Conservation (phyloP, 2,888 invertebrate species). For the Phalera bucephala region DNA sequence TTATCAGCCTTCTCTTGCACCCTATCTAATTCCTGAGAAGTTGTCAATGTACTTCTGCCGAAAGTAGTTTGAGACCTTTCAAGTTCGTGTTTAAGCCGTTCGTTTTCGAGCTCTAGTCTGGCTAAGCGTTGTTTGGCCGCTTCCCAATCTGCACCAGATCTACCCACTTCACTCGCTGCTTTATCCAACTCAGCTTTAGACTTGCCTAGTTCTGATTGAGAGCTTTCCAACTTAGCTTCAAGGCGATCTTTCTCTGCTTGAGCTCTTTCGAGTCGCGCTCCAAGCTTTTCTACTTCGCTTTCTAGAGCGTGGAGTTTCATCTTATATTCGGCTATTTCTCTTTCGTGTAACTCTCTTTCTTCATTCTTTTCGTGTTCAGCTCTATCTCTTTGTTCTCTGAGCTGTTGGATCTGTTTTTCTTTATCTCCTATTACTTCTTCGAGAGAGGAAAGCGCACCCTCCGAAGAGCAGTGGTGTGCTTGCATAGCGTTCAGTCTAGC, state of each 20-base stretch:
- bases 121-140: constrained; percentile 92
- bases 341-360: constrained; percentile 95
- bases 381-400: constrained; percentile 96
- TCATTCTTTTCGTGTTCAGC: constrained; percentile 98
- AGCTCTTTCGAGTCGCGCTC: constrained; percentile 93
- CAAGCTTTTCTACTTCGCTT: constrained; percentile 95
- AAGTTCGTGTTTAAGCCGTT: constrained; percentile 92
- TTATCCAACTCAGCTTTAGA: constrained; percentile 97
- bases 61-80: constrained; percentile 93
- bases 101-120: constrained; percentile 94
- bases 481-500: constrained; percentile 96
- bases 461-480: constrained; percentile 96
- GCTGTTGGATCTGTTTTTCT: constrained; percentile 97
- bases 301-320: constrained; percentile 96
- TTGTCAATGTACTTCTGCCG: constrained; percentile 91
- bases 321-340: constrained; percentile 97
- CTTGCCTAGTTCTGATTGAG: constrained; percentile 96
- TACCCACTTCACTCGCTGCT: constrained; percentile 93
- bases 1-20: constrained; percentile 94
- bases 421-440: constrained; percentile 98
- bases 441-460: constrained; percentile 95
- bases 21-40: constrained; percentile 91
- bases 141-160: constrained; percentile 95
- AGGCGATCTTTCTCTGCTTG: constrained; percentile 95
- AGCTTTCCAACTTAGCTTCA: constrained; percentile 95